Conservation (phyloP, 2,113 vertebrate species). For the Chaetodon auriga region DNA sequence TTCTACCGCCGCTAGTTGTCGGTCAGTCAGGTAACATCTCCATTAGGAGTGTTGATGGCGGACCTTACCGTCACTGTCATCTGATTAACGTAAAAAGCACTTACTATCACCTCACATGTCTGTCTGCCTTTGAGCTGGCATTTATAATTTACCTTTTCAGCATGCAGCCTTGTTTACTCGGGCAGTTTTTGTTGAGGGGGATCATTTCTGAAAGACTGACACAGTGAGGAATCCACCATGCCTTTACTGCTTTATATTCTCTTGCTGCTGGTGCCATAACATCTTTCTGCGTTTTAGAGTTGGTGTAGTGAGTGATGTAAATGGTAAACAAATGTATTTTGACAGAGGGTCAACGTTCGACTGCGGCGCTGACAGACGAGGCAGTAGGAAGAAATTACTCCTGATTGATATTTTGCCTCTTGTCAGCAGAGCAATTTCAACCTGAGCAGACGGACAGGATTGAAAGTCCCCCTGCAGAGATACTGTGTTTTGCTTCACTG, state of each 20-base stretch:
- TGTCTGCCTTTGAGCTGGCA: slow-evolving; percentile 20
- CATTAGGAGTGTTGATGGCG: slow-evolving; percentile 59
- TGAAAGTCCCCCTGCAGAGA: slow-evolving; percentile 69
- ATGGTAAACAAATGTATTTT: slow-evolving; percentile 76
- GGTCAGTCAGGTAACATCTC: slow-evolving; percentile 61
- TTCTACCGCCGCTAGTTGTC: slow-evolving; percentile 36
- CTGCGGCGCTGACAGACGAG: slow-evolving; percentile 64
- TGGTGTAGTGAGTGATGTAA: slow-evolving; percentile 63
- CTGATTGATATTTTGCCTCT: slow-evolving; percentile 79
- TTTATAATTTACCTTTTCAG: slow-evolving; percentile 30
- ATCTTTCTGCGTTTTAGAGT: slow-evolving; percentile 47
- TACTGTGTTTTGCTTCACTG: slow-evolving; percentile 60
- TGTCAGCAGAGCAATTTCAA: slow-evolving; percentile 77
- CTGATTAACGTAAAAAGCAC: slow-evolving; percentile 52
- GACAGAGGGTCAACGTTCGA: slow-evolving; percentile 73
- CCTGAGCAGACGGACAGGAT: slow-evolving; percentile 64
- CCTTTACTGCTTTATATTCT: slow-evolving; percentile 56
- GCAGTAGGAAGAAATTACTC: slow-evolving; percentile 71
- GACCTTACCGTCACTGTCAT: slow-evolving; percentile 45
- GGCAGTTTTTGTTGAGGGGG: background rate
- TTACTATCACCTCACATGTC: slow-evolving; percentile 31
- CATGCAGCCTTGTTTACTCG: slow-evolving; percentile 17
- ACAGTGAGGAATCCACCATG: background rate
- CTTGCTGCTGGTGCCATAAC: slow-evolving; percentile 16
- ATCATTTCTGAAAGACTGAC: slow-evolving; percentile 22